Evolutionary conservation across 2,797 vertebrate species (phyloP).

Genomic region (Chelonia mydas): DNA sequence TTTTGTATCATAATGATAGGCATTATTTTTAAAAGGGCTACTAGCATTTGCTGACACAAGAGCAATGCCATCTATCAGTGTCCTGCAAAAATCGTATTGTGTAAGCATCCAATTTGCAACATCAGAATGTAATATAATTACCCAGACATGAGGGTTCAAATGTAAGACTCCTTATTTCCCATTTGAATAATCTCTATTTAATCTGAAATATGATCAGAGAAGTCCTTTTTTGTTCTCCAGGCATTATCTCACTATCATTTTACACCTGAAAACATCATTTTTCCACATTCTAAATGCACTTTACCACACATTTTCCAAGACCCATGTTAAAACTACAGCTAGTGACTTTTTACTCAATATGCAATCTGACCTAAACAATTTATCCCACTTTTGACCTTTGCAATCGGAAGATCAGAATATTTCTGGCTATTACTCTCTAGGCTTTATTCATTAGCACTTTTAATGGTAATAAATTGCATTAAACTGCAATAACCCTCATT

Average conservation of each 20-base stretch:
- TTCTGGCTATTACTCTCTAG: neutral
- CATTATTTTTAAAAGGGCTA: slow-evolving; percentile 34
- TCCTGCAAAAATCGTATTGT: slow-evolving; percentile 6
- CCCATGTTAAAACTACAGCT: neutral
- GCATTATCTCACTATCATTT: neutral
- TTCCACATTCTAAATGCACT: neutral
- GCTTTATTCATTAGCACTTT: neutral
- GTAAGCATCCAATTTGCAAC: slow-evolving; percentile 55
- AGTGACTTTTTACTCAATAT: neutral
- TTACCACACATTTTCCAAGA: neutral
- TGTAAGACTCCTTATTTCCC: slow-evolving; percentile 19
- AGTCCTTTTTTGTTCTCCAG: neutral
- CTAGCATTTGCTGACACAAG: slow-evolving; percentile 45
- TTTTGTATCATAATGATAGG: neutral
- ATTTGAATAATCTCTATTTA: neutral
- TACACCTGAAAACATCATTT: neutral
- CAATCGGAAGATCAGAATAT: neutral
- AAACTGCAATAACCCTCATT: neutral
- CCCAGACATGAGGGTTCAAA: slow-evolving; percentile 7
- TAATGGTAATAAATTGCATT: neutral
- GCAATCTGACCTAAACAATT: neutral
- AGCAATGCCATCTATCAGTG: slow-evolving; percentile 54
- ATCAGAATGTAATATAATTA: slow-evolving; percentile 43
- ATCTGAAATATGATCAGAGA: neutral
- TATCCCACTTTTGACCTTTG: slow-evolving; percentile 13